phyloP scores from a whole-genome alignment of 2,797 vertebrate species.

The Leptodactylus fallax region DNA sequence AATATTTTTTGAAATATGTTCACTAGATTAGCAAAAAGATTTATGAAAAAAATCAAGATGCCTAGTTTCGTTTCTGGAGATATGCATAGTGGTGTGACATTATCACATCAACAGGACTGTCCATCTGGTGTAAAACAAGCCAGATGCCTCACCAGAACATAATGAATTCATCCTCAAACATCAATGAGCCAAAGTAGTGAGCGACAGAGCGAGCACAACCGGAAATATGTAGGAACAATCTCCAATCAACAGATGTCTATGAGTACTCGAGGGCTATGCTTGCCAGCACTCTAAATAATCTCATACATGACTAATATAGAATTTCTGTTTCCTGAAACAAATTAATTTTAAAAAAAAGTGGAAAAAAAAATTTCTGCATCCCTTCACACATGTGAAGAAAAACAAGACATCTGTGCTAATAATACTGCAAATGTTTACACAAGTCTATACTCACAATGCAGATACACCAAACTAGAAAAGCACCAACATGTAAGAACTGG shows the following conservation, averaged over 20 bases:
- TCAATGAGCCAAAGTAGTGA: constrained; percentile 4
- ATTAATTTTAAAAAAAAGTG: not conserved
- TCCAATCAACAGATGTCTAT: constrained; percentile 37
- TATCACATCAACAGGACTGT: constrained; percentile 3
- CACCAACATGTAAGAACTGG: too few relatives aligned
- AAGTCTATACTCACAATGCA: not conserved
- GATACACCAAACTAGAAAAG: too few relatives aligned
- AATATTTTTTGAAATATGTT: too few relatives aligned
- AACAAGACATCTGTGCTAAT: not conserved
- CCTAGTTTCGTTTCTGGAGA: not conserved
- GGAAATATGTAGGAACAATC: constrained; percentile 21
- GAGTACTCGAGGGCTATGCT: not conserved
- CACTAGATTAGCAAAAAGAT: not conserved
- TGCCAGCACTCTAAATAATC: constrained; percentile 19
- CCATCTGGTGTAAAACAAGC: constrained; percentile 32
- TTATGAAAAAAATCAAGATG: not conserved
- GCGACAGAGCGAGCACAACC: not conserved
- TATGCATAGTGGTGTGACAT: not conserved
- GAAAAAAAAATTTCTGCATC: not conserved
- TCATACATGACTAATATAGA: constrained; percentile 18
- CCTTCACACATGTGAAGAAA: not conserved
- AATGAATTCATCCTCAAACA: not conserved
- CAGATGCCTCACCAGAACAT: constrained; percentile 19
- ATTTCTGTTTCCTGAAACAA: constrained; percentile 18
- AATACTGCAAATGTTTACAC: not conserved